phyloP scores from a whole-genome alignment of 2,113 vertebrate genomes.

The Pterocles orientalis region DNA sequence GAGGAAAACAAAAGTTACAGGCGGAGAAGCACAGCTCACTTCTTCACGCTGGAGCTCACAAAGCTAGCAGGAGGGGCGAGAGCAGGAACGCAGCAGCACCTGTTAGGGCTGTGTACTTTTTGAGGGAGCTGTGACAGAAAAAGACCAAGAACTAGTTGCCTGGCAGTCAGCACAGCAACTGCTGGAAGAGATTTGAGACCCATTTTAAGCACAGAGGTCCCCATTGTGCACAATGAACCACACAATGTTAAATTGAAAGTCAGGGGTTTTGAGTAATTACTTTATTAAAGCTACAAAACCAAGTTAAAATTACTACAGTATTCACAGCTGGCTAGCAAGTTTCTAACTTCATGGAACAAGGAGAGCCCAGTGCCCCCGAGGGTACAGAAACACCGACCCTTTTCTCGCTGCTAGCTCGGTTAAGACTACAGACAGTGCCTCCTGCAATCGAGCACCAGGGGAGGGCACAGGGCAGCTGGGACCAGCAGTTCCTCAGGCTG shows the following conservation, averaged over 20 bases:
- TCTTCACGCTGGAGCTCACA: not conserved
- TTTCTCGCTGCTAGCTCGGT: rapidly evolving
- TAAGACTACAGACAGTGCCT: not conserved
- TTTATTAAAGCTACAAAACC: conserved; percentile 31
- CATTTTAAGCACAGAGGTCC: not conserved
- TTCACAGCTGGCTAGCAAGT: not conserved
- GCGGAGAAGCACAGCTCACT: not conserved
- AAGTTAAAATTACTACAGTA: not conserved
- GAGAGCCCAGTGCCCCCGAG: not conserved
- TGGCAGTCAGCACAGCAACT: not conserved
- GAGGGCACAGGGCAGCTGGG: not conserved
- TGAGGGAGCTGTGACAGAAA: not conserved
- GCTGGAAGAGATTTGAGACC: rapidly evolving
- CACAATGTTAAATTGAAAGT: not conserved
- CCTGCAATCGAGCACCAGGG: rapidly evolving
- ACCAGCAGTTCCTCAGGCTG: not conserved
- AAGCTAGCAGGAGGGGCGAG: no score
- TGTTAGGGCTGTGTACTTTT: no score
- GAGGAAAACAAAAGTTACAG: rapidly evolving
- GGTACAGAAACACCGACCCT: not conserved
- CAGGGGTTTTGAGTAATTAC: not conserved
- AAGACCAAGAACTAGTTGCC: no score
- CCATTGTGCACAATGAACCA: no score
- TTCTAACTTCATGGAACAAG: not conserved
- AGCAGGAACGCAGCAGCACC: not conserved